Evolutionary conservation across 1,140 invertebrate species (phyloP).

Genomic region (Tetramorium alpestre): DNA sequence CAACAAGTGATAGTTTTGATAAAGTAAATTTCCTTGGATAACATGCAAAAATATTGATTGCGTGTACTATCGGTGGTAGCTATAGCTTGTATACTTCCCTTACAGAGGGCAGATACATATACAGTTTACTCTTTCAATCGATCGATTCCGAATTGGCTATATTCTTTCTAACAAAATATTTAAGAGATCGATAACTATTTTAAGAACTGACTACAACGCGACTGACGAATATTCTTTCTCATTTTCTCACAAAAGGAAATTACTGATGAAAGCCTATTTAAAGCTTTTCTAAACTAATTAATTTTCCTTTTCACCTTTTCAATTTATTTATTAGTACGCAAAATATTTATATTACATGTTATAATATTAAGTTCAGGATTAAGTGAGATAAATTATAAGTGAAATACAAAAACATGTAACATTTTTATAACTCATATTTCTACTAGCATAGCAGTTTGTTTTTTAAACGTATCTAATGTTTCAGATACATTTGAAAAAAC

Average conservation of each 20-base stretch:
- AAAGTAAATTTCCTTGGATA: neutral
- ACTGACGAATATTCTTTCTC: neutral
- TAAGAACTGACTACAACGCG: neutral
- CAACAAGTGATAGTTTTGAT: neutral
- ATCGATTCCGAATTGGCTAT: slow-evolving; percentile 25
- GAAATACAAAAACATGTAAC: neutral
- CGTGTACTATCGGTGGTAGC: neutral
- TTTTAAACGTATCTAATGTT: no score
- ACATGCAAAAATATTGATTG: neutral
- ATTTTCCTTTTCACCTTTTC: neutral
- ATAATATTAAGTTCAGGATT: neutral
- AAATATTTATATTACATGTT: neutral
- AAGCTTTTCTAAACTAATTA: neutral
- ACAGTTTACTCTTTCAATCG: neutral
- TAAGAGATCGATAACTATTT: slow-evolving; percentile 42
- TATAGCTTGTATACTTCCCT: neutral
- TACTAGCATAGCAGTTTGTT: no score
- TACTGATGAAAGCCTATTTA: neutral
- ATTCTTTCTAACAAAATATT: slow-evolving; percentile 6
- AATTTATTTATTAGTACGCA: neutral
- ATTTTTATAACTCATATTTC: no score
- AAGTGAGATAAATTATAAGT: neutral
- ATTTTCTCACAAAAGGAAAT: neutral
- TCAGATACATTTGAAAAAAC: no score
- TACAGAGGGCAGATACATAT: slow-evolving; percentile 10